Evolutionary conservation across 2,797 vertebrate genomes (phyloP).

Genomic region (Eurystomus glaucurus): DNA sequence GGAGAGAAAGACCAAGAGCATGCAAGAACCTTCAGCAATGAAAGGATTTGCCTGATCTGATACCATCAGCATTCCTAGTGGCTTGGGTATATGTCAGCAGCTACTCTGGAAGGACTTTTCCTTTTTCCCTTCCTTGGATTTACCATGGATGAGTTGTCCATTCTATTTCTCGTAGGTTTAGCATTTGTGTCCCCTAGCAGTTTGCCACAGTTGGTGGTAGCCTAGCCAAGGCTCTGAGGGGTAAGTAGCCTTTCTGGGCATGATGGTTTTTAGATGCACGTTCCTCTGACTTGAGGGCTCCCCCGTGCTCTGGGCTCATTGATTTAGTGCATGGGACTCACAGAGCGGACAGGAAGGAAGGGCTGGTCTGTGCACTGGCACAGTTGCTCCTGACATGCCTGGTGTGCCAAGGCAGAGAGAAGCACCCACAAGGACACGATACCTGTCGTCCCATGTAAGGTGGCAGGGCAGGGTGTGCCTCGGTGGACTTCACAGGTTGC

Average conservation of each 20-base stretch:
- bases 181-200: not conserved
- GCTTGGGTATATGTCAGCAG: not conserved
- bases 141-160: not conserved
- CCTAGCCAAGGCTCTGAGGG: not conserved
- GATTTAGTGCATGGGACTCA: not conserved
- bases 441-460: not conserved
- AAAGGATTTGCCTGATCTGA: not conserved
- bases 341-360: not conserved
- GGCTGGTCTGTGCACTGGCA: not conserved
- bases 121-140: not conserved
- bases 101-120: not conserved
- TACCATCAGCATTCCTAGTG: not conserved
- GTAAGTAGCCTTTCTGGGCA: not conserved
- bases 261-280: fast-evolving
- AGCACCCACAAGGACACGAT: not conserved
- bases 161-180: not conserved
- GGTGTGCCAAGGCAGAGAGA: not conserved
- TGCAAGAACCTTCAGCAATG: not conserved
- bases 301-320: not conserved
- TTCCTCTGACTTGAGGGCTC: not conserved
- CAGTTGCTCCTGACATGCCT: not conserved
- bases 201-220: not conserved
- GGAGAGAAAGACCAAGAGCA: not conserved
- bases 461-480: not conserved
- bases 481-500: not conserved